These are phyloP conservation scores for Shargacucullia verbasci DNA, from an alignment of 2,888 invertebrate species.

Conservation along the genomic window DNA sequence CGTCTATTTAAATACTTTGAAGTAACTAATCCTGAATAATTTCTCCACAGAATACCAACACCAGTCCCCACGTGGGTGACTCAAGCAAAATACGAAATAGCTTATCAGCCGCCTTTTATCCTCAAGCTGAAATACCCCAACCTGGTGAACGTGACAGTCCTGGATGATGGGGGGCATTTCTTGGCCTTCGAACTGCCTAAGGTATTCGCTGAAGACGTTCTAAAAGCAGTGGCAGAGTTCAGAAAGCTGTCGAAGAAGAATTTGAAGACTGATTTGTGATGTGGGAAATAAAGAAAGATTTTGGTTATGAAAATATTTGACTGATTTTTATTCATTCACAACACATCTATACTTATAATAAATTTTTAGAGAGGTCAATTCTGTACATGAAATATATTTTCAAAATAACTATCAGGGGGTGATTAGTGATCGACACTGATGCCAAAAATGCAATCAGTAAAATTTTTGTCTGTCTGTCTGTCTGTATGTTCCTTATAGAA, in stretches of 20 bases:
- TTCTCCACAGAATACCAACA: slow-evolving; percentile 88
- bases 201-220: slow-evolving; percentile 91
- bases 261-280: slow-evolving; percentile 81
- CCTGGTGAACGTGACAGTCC: slow-evolving; percentile 90
- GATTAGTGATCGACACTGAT: too few relatives aligned
- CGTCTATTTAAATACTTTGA: too few relatives aligned
- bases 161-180: slow-evolving; percentile 94
- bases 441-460: too few relatives aligned
- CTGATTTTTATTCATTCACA: too few relatives aligned
- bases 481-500: too few relatives aligned
- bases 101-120: slow-evolving; percentile 88
- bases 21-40: too few relatives aligned
- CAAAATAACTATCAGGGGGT: too few relatives aligned
- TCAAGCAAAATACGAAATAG: slow-evolving; percentile 92
- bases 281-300: slow-evolving; percentile 3
- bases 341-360: too few relatives aligned
- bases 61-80: slow-evolving; percentile 91
- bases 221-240: slow-evolving; percentile 72
- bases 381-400: too few relatives aligned
- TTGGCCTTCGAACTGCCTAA: slow-evolving; percentile 94
- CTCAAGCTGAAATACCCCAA: slow-evolving; percentile 90
- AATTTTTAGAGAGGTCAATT: too few relatives aligned
- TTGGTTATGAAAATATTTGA: slow-evolving; percentile 1
- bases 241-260: slow-evolving; percentile 56
- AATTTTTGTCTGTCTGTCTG: too few relatives aligned